phyloP scores from a whole-genome alignment of 2,797 vertebrate species.

The Anas bernieri region DNA sequence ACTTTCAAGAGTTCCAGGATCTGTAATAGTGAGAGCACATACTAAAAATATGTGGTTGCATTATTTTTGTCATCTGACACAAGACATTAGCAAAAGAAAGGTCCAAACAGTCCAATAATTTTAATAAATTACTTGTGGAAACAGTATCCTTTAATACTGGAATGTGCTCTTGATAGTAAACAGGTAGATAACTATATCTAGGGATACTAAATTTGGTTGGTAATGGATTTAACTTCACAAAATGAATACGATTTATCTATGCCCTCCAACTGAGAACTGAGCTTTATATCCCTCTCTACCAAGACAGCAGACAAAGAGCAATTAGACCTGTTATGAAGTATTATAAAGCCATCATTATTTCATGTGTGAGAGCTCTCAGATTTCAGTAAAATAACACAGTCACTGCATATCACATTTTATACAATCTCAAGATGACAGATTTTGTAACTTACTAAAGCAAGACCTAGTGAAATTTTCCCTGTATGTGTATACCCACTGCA shows the following conservation, averaged over 20 bases:
- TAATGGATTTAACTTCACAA: constrained; percentile 66
- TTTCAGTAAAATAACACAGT: background rate
- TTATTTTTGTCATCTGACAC: constrained; percentile 44
- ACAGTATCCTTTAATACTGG: constrained; percentile 39
- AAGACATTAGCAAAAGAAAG: constrained; percentile 62
- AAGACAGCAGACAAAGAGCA: constrained; percentile 49
- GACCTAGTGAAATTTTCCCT: background rate
- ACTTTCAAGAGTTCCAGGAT: background rate
- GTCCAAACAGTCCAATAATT: constrained; percentile 39
- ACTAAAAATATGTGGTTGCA: background rate
- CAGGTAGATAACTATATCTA: constrained; percentile 34
- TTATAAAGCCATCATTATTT: constrained; percentile 46
- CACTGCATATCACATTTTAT: background rate
- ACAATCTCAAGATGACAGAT: background rate
- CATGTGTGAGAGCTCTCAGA: constrained; percentile 20
- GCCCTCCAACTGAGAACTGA: constrained; percentile 38
- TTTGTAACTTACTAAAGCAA: background rate
- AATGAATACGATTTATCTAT: constrained; percentile 39
- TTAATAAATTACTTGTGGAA: constrained; percentile 51
- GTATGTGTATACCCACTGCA: background rate
- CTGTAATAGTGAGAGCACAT: background rate
- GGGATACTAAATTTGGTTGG: constrained; percentile 35
- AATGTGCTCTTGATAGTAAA: constrained; percentile 8
- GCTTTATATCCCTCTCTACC: background rate
- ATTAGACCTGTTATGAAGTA: constrained; percentile 28